Conservation (phyloP, 1,140 invertebrate species). For the Hormaphis cornu region DNA sequence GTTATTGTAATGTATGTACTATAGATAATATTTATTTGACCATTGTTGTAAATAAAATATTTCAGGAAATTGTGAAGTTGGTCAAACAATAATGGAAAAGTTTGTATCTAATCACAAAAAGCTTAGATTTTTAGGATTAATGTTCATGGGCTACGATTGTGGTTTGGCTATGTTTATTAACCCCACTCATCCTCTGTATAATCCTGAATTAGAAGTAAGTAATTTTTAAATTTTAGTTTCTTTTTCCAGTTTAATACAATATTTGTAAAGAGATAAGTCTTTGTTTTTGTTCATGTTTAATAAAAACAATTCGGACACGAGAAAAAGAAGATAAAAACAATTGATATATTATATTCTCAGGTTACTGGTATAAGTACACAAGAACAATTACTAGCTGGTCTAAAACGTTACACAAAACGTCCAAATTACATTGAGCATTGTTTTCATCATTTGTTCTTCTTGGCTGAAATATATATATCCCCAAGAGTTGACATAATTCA, state of each 20-base stretch:
- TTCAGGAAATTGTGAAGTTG: slow-evolving; percentile 49
- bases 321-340: too few relatives aligned
- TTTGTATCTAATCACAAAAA: slow-evolving; percentile 47
- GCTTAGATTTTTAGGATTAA: slow-evolving; percentile 54
- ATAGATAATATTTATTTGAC: too few relatives aligned
- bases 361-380: slow-evolving; percentile 55
- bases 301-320: too few relatives aligned
- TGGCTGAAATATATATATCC: slow-evolving; percentile 50
- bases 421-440: slow-evolving; percentile 61
- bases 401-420: slow-evolving; percentile 54
- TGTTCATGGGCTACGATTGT: slow-evolving; percentile 53
- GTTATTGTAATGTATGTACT: too few relatives aligned
- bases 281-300: too few relatives aligned
- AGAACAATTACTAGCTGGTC: slow-evolving; percentile 53
- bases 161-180: slow-evolving; percentile 50
- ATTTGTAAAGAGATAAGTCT: too few relatives aligned
- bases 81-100: slow-evolving; percentile 44
- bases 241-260: too few relatives aligned
- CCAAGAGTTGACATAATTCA: slow-evolving; percentile 57
- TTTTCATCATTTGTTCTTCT: slow-evolving; percentile 59
- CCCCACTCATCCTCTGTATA: slow-evolving; percentile 44
- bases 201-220: slow-evolving; percentile 44
- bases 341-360: slow-evolving; percentile 43
- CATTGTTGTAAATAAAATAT: background rate
- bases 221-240: background rate